Evolutionary conservation across 2,797 vertebrate species (phyloP), one percentile per base, ranked within the genome.

Genomic region (Cygnus olor): DNA sequence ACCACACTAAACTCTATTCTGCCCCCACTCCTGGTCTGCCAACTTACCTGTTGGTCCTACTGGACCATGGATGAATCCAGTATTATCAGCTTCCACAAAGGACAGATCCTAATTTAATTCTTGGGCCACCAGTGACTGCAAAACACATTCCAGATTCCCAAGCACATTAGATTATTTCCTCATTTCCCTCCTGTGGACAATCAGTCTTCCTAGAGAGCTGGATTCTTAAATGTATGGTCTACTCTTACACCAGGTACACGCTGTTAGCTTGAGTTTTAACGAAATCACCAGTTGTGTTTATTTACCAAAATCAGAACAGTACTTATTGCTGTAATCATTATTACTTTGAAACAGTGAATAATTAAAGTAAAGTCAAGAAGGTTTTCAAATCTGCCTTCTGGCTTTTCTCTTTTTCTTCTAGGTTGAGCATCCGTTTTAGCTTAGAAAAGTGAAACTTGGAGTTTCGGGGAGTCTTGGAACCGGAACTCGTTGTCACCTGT

Each of bases 351-450:
- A 69, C 40, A 69, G 80, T 9, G 57, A 57, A 9, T 49, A 79
- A 71, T 92, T 98, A 99, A 88, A 99, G 98, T 66, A 98, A 99
- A 82, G 98, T 98, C 27, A 99, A 98, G 94, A 99, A 99, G 86
- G 98, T 98, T 97, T 98, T 98, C 91, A 99, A 98, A 79, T 98
- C 98, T 27, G 98, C 96, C 78, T 98, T 99, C 95, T 98, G 98
- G 85, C 63, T 98, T 86, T 97, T 96, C 70, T 98, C 96, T 71
- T 96, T 98, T 94, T 98, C 98, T 89, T 98, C 98, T 85, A 98
- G 96, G 95, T 96, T 96, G 42, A 99, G 98, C 34, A 99, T 97
- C 96, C 98, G 98, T 98, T 99, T 99, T 90, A 99, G 98, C 79
- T 98, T 98, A 80, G 98, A 98, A 68, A 99, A 99, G 28, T 98